Conservation (phyloP, 2,888 invertebrate species). For the Esperia sulphurella region DNA sequence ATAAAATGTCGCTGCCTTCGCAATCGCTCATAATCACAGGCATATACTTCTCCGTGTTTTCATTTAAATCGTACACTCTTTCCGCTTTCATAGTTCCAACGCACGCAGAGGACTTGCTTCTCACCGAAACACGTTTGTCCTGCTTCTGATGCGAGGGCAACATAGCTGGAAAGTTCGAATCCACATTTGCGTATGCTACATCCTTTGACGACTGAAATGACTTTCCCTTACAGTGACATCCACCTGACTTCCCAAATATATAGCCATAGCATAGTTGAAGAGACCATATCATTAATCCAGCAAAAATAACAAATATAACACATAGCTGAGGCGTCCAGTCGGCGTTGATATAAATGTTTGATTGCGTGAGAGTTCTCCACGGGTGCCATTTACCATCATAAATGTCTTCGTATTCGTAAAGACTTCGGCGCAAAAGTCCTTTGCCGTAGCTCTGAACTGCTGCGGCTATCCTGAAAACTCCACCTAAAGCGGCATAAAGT, state of each 20-base stretch:
- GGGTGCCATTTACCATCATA: conserved; percentile 46
- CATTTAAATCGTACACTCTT: conserved; percentile 61
- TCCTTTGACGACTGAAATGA: conserved; percentile 14
- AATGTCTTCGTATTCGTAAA: conserved; percentile 43
- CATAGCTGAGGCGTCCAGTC: conserved; percentile 55
- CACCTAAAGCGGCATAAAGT: conserved; percentile 61
- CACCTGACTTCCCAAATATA: conserved; percentile 35
- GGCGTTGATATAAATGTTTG: conserved; percentile 40
- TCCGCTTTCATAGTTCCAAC: conserved; percentile 41
- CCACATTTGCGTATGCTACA: conserved; percentile 37
- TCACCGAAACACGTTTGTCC: conserved; percentile 17
- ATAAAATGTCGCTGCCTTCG: conserved; percentile 23
- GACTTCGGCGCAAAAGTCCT: conserved; percentile 52
- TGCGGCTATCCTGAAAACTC: conserved; percentile 61
- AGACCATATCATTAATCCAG: conserved; percentile 43
- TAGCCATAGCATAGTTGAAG: conserved; percentile 54
- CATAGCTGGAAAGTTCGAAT: conserved; percentile 42
- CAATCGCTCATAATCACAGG: conserved; percentile 48
- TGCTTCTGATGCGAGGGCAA: conserved; percentile 30
- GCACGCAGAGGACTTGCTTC: conserved; percentile 32
- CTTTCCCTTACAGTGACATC: conserved; percentile 34
- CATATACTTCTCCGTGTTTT: conserved; percentile 59
- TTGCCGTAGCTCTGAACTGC: conserved; percentile 65
- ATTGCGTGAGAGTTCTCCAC: conserved; percentile 41
- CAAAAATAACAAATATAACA: conserved; percentile 39